Base-by-base conservation (phyloP, 2,888 invertebrate species). In the Nephrocerus scutellatus region DNA sequence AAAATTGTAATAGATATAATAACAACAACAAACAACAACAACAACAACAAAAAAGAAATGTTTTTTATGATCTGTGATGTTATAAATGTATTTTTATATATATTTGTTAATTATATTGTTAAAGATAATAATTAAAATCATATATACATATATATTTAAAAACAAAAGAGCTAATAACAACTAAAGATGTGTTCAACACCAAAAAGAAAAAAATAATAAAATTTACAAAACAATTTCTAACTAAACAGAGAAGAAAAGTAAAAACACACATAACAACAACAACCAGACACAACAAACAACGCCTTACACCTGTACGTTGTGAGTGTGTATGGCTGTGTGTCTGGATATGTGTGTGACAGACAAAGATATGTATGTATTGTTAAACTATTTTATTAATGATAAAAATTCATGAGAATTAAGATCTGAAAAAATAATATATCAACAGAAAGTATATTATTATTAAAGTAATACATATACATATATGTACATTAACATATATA, bases 51-150 rank as follows among this genome's bases (percentile, higher is more conserved):
- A 47, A 48, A 49, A 38, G 50, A 52, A 52, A 49, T 49, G 50
- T 50, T 51, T 53, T 44, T 45, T 46, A 48, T 51, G 51, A 51
- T 55, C 55, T 55, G 55, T 55, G 55, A 55, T 55, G 53, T 51
- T 55, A 55, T 53, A 50, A 54, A 54, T 54, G 53, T 55, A 55
- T 54, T 55, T 55, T 55, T 55, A 52, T 55, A 55, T 53, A 53
- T 55, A 55, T 52, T 54, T 55, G 54, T 55, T 55, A 51, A 53
- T 52, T 52, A 52, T 52, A 51, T 52, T 52, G 52, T 52, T 52
- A 52, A 50, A 49, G 45, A 47, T 45, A 43, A 44, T 47, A 44
- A 50, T 43, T 39, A 43, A 48, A 41, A 46, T 32, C 34, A 41
- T 41, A 37, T 30, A 32, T 29, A 31, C 37, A 38, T 25, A 41